phyloP scores from a whole-genome alignment of 2,888 invertebrate species.

The Acrocera orbiculus region DNA sequence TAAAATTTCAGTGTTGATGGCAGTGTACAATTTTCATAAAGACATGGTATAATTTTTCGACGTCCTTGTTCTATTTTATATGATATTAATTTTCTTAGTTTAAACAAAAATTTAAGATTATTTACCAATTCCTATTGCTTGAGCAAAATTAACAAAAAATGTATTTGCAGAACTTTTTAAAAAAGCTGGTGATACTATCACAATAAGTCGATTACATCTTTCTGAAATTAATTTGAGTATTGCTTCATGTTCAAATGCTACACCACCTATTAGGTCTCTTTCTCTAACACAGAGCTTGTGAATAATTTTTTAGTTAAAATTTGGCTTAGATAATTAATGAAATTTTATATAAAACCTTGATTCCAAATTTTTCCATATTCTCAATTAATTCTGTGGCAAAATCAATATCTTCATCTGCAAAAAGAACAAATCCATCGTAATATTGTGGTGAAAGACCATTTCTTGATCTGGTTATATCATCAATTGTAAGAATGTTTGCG shows the following conservation, averaged over 20 bases:
- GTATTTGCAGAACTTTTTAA: constrained; percentile 53
- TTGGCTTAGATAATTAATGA: too few relatives aligned
- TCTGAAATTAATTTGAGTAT: constrained; percentile 54
- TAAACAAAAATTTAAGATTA: constrained; percentile 2
- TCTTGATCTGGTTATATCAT: constrained; percentile 35
- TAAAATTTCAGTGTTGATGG: constrained; percentile 49
- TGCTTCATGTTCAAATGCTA: constrained; percentile 51
- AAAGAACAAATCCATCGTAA: constrained; percentile 66
- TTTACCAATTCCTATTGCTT: constrained; percentile 62
- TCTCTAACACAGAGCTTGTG: constrained; percentile 58
- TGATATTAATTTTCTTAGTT: not conserved
- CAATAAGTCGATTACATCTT: constrained; percentile 60
- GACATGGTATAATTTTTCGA: constrained; percentile 52
- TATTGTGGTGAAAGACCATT: constrained; percentile 37
- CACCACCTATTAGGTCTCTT: constrained; percentile 50
- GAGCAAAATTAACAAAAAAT: constrained; percentile 65
- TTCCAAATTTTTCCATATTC: constrained; percentile 42
- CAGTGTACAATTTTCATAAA: constrained; percentile 44
- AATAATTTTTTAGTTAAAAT: constrained; percentile 7
- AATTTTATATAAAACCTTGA: constrained; percentile 40
- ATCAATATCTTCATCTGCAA: constrained; percentile 50
- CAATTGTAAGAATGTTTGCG: constrained; percentile 29
- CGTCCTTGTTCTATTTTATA: constrained; percentile 34
- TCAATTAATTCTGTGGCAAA: constrained; percentile 49
- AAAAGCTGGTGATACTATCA: constrained; percentile 62